These are phyloP conservation scores for Liodrosophila aerea DNA, from an alignment of 2,888 invertebrate species.

Conservation along the genomic window DNA sequence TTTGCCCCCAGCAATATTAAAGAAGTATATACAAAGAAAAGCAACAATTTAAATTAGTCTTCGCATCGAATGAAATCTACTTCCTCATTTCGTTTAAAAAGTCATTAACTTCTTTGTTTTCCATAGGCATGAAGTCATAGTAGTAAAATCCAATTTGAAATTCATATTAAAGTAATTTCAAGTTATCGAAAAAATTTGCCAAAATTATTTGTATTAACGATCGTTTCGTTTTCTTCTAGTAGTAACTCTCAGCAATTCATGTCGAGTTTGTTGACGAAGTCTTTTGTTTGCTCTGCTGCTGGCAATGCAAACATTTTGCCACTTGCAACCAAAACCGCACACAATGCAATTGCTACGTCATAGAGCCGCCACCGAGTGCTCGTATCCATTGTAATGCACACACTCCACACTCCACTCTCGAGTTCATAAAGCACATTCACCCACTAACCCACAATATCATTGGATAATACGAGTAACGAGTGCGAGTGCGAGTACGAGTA, in stretches of 20 bases:
- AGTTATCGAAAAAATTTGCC: slow-evolving; percentile 1
- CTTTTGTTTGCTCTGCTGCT: slow-evolving; percentile 58
- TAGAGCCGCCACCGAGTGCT: slow-evolving; percentile 13
- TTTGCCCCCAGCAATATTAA: slow-evolving; percentile 1
- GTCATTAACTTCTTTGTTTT: slow-evolving; percentile 36
- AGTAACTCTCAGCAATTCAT: background rate
- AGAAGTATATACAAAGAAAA: too few relatives aligned
- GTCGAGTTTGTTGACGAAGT: slow-evolving; percentile 43
- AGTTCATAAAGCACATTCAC: slow-evolving; percentile 68
- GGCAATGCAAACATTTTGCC: slow-evolving; percentile 1
- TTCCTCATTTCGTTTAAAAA: slow-evolving; percentile 54
- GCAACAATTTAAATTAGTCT: slow-evolving; percentile 45
- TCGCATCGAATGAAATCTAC: slow-evolving; percentile 25
- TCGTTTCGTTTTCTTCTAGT: too few relatives aligned
- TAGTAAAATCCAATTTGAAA: slow-evolving; percentile 4
- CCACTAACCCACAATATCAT: slow-evolving; percentile 73
- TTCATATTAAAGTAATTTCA: slow-evolving; percentile 1
- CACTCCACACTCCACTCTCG: slow-evolving; percentile 19
- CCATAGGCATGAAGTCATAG: slow-evolving; percentile 2
- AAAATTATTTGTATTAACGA: too few relatives aligned
- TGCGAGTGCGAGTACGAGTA: background rate
- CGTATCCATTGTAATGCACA: slow-evolving; percentile 59
- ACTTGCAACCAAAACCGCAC: slow-evolving; percentile 2
- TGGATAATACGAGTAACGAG: slow-evolving; percentile 28
- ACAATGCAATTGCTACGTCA: slow-evolving; percentile 35